Percentiles rank a stretch among this genome's conserved stretches.
Evolutionary conservation across 2,888 invertebrate genomes (phyloP).

Genomic region (Epirrhoe tristata): DNA sequence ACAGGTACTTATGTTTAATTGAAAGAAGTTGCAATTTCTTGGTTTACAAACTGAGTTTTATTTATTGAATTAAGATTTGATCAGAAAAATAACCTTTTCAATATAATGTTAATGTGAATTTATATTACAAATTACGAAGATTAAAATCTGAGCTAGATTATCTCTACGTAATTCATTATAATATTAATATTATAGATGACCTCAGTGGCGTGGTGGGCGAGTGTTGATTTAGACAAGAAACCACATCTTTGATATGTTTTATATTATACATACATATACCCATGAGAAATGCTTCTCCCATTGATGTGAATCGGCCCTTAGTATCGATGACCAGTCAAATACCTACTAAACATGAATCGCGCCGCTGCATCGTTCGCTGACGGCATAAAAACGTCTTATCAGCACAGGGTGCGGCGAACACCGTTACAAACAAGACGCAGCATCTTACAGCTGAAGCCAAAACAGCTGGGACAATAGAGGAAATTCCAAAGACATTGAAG

Average conservation of each 20-base stretch:
- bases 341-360: conserved; percentile 30
- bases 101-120: background rate
- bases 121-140: too few relatives aligned
- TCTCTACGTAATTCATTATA: too few relatives aligned
- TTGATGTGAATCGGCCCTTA: background rate
- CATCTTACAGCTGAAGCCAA: conserved; percentile 8
- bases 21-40: too few relatives aligned
- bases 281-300: background rate
- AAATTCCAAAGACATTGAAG: background rate
- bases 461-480: conserved; percentile 14
- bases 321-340: conserved; percentile 20
- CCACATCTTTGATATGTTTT: too few relatives aligned
- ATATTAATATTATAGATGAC: too few relatives aligned
- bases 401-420: conserved; percentile 45
- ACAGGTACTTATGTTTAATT: too few relatives aligned
- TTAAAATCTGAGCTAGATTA: too few relatives aligned
- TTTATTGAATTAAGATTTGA: too few relatives aligned
- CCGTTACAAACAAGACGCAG: conserved; percentile 48
- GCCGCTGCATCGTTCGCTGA: conserved; percentile 17
- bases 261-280: background rate
- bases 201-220: too few relatives aligned
- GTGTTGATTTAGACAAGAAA: too few relatives aligned
- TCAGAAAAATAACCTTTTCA: background rate
- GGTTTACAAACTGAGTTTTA: too few relatives aligned
- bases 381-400: conserved; percentile 31